Percentiles rank a stretch among this genome's conserved stretches.
Conservation (phyloP, 2,888 invertebrate genomes). For the Serrognathus titanus region DNA sequence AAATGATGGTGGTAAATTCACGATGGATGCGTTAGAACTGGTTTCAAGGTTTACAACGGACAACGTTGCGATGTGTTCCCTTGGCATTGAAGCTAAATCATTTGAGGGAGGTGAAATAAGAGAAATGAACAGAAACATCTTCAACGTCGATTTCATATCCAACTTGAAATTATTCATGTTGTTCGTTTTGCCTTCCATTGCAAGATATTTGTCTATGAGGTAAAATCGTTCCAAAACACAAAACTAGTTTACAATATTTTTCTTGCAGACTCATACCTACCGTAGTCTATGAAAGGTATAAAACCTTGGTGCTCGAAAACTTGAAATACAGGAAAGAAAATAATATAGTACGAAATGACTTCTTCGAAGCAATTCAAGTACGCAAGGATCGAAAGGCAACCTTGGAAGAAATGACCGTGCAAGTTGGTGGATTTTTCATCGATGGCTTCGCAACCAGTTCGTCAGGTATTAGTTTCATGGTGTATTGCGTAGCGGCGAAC, state of each 20-base stretch:
- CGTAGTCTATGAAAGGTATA: constrained; percentile 37
- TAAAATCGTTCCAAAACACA: not conserved
- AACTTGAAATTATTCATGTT: constrained; percentile 9
- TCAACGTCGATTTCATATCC: constrained; percentile 27
- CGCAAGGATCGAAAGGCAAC: constrained; percentile 28
- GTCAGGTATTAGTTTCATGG: constrained; percentile 41
- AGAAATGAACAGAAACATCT: constrained; percentile 33
- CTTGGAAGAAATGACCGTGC: constrained; percentile 33
- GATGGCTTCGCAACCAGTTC: constrained; percentile 52
- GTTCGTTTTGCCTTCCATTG: constrained; percentile 4
- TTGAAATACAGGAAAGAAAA: constrained; percentile 42
- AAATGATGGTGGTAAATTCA: constrained; percentile 30
- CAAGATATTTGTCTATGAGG: constrained; percentile 3
- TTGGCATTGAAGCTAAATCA: constrained; percentile 42
- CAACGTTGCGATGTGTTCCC: constrained; percentile 44
- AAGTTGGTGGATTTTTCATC: constrained; percentile 45
- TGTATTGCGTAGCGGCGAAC: constrained; percentile 47
- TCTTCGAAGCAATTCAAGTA: constrained; percentile 43
- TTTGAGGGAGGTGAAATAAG: constrained; percentile 38
- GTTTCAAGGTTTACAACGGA: constrained; percentile 43
- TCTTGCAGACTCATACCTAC: constrained; percentile 23
- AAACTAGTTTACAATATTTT: not conserved
- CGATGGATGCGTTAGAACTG: constrained; percentile 42
- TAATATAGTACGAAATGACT: constrained; percentile 43
- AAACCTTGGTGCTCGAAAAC: constrained; percentile 35